Conservation (phyloP, 2,113 vertebrate genomes). For the Peucedramus taeniatus region DNA sequence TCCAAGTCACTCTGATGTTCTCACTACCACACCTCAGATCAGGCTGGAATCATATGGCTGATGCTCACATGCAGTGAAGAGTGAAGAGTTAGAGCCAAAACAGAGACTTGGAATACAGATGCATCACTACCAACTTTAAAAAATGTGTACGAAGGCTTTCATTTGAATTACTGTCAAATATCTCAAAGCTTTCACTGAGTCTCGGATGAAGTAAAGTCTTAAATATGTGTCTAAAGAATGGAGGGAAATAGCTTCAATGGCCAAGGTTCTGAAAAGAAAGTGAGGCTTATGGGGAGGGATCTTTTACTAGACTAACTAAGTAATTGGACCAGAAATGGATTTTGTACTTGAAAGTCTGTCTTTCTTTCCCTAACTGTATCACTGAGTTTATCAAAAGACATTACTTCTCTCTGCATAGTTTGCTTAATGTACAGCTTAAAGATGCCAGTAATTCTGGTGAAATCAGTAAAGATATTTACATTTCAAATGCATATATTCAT, state of each 20-base stretch:
- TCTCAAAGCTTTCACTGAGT: background rate
- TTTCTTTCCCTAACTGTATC: background rate
- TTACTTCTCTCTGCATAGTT: background rate
- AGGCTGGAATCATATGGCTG: background rate
- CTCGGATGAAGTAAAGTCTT: background rate
- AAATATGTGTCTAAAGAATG: background rate
- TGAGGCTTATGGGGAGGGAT: background rate
- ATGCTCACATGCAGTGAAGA: background rate
- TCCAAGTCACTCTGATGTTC: background rate
- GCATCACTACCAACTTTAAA: background rate
- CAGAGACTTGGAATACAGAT: background rate
- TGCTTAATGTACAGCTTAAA: background rate
- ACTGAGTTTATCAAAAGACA: background rate
- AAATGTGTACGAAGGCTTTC: background rate
- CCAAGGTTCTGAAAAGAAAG: background rate
- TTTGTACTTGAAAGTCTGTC: background rate
- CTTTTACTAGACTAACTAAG: background rate
- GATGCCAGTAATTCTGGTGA: background rate
- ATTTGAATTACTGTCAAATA: background rate
- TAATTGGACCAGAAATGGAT: background rate
- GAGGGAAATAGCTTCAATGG: background rate
- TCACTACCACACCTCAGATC: accelerated
- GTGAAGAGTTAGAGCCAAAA: background rate
- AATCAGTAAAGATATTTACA: background rate
- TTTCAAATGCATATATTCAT: background rate